A percentile compares a stretch with the other conserved stretches of the same genome.
Evolutionary conservation across 1,140 invertebrate species (phyloP).

Genomic region (Drosophila ogumai): DNA sequence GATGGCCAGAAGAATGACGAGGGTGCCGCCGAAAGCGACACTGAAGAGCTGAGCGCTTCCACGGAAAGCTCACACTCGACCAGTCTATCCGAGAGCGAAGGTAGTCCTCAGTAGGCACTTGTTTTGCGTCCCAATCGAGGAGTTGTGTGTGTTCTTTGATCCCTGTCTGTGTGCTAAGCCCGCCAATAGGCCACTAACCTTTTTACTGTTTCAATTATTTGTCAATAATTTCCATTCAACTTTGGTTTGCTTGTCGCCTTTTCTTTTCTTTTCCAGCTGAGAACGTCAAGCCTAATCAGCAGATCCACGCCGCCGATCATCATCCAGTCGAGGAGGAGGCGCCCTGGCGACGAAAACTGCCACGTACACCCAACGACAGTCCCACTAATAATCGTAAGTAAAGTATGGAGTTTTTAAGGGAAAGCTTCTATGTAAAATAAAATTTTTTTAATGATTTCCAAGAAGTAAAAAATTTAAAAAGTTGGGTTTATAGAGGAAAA

Average conservation of each 20-base stretch:
- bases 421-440: neutral
- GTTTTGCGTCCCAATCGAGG: slow-evolving; percentile 29
- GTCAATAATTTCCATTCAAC: slow-evolving; percentile 1
- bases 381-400: slow-evolving; percentile 84
- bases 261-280: slow-evolving; percentile 53
- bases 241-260: slow-evolving; percentile 10
- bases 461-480: too few relatives aligned
- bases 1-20: slow-evolving; percentile 39
- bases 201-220: neutral
- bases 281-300: slow-evolving; percentile 70
- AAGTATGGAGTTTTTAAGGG: too few relatives aligned
- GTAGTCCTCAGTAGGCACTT: slow-evolving; percentile 59
- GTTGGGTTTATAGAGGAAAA: too few relatives aligned
- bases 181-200: slow-evolving; percentile 37
- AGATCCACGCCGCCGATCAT: slow-evolving; percentile 61
- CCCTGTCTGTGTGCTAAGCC: slow-evolving; percentile 42
- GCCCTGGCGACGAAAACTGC: slow-evolving; percentile 81
- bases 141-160: slow-evolving; percentile 14
- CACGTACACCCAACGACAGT: slow-evolving; percentile 78
- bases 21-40: slow-evolving; percentile 74
- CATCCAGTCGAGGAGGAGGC: slow-evolving; percentile 80
- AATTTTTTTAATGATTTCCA: too few relatives aligned
- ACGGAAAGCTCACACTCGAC: slow-evolving; percentile 85
- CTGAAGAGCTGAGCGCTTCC: slow-evolving; percentile 83
- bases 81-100: slow-evolving; percentile 77